These are phyloP conservation scores for Odontomyia ornata DNA, from an alignment of 2,888 invertebrate genomes.

Conservation along the genomic window DNA sequence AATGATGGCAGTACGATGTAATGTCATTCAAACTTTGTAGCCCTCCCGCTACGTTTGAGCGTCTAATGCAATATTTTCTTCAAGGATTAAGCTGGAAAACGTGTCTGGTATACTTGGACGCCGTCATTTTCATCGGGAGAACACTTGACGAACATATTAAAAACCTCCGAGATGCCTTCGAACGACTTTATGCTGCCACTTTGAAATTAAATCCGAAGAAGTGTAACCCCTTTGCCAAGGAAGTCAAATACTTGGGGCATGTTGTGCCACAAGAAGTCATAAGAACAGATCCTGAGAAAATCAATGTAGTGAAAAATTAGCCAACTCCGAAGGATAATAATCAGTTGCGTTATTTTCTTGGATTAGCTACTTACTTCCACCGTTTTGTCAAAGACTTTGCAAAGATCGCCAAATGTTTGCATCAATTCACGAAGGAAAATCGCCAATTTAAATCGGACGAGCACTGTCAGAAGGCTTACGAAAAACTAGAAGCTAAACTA, in stretches of 20 bases:
- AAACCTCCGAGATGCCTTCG: background rate
- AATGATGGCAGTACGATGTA: no score
- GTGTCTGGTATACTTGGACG: background rate
- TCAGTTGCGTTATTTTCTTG: background rate
- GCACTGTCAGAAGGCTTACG: no score
- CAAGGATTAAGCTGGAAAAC: no score
- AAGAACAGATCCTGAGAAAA: background rate
- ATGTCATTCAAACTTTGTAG: no score
- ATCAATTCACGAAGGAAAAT: no score
- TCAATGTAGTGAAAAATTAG: background rate
- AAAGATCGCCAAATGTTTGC: background rate
- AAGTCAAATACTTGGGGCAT: background rate
- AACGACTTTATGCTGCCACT: background rate
- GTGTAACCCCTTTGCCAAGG: background rate
- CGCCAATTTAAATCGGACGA: no score
- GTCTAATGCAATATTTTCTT: no score
- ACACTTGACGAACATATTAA: background rate
- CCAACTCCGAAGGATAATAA: background rate
- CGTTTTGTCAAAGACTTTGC: background rate
- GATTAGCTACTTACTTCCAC: background rate
- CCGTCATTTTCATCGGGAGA: background rate
- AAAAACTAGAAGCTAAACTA: no score
- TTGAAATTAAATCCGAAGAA: background rate
- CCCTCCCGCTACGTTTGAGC: no score
- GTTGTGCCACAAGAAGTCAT: no score